Percentiles rank a stretch among this genome's conserved stretches.
Conservation (phyloP, 2,797 vertebrate species). For the Siniperca scherzeri region DNA sequence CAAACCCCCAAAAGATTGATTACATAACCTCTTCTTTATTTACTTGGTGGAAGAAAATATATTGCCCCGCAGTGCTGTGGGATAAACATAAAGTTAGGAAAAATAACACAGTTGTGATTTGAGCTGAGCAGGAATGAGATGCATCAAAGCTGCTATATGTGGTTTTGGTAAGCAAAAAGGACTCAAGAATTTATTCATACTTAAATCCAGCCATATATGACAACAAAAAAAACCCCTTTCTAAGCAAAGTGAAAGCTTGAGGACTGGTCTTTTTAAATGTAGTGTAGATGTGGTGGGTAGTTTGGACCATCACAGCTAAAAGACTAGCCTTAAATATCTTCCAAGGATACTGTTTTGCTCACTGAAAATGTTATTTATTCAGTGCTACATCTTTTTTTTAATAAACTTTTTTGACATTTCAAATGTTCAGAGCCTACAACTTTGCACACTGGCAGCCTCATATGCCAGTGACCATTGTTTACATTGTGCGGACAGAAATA, state of each 20-base stretch:
- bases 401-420: constrained; percentile 15
- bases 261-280: neutral
- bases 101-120: constrained; percentile 65
- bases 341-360: constrained; percentile 11
- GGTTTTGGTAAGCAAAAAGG: constrained; percentile 22
- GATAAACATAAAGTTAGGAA: constrained; percentile 74
- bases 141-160: constrained; percentile 38
- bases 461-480: constrained; percentile 41
- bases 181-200: constrained; percentile 34
- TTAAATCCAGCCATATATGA: constrained; percentile 30
- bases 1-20: constrained; percentile 88
- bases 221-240: constrained; percentile 31
- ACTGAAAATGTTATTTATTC: constrained; percentile 33
- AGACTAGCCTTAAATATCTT: constrained; percentile 9
- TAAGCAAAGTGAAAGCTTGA: constrained; percentile 25
- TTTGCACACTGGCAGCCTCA: constrained; percentile 10
- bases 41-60: constrained; percentile 82
- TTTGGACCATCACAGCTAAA: constrained; percentile 25
- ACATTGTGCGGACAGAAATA: constrained; percentile 34
- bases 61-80: constrained; percentile 74
- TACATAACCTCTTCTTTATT: constrained; percentile 87
- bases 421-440: neutral
- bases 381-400: constrained; percentile 10
- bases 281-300: neutral
- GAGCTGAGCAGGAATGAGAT: constrained; percentile 34